Percentiles rank a stretch among this genome's conserved stretches.
Evolutionary conservation across 1,140 invertebrate genomes (phyloP).

Genomic region (Nephotettix cincticeps): DNA sequence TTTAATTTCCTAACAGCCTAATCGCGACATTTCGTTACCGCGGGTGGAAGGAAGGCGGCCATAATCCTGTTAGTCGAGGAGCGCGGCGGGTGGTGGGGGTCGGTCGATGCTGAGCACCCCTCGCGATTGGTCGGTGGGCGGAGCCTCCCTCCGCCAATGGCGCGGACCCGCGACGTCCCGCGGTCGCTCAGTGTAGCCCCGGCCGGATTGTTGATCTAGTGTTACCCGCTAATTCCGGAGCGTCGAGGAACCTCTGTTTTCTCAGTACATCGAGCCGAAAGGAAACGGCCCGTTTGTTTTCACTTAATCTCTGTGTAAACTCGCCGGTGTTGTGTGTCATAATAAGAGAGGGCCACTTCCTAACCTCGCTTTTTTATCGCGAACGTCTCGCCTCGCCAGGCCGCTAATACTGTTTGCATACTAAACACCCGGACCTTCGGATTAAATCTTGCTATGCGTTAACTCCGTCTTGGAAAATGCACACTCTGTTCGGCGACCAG

Average conservation of each 20-base stretch:
- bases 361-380: constrained; percentile 26
- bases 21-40: constrained; percentile 29
- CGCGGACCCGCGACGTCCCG: neutral
- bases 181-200: constrained; percentile 21
- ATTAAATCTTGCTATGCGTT: constrained; percentile 4
- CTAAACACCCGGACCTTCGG: constrained; percentile 25
- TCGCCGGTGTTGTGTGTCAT: constrained; percentile 42
- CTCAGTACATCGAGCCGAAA: constrained; percentile 36
- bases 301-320: constrained; percentile 44
- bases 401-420: constrained; percentile 27
- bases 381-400: constrained; percentile 12
- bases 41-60: constrained; percentile 24
- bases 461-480: constrained; percentile 58
- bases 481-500: constrained; percentile 82
- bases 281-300: constrained; percentile 46
- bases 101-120: neutral
- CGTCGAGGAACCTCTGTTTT: constrained; percentile 31
- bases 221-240: constrained; percentile 24
- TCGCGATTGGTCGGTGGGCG: constrained; percentile 23
- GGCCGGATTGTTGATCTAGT: constrained; percentile 24
- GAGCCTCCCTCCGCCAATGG: constrained; percentile 13
- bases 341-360: constrained; percentile 34
- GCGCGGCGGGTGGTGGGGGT: neutral
- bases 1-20: constrained; percentile 31
- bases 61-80: constrained; percentile 23